Conservation (phyloP, 1,140 invertebrate genomes). For the Drosophila serrata region DNA sequence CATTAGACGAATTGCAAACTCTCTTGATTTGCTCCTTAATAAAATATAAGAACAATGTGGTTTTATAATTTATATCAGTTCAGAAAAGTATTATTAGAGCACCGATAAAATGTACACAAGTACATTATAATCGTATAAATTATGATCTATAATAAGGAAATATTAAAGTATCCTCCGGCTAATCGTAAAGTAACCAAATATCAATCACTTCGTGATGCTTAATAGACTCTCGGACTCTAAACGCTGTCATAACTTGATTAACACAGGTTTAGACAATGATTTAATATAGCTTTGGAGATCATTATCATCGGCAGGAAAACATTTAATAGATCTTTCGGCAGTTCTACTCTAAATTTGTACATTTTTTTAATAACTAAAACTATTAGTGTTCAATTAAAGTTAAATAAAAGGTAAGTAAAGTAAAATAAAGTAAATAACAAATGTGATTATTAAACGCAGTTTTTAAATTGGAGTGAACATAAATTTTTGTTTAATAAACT, state of each 20-base stretch:
- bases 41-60: too few relatives aligned
- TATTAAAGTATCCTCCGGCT: not conserved
- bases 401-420: conserved; percentile 20
- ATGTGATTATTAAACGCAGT: conserved; percentile 51
- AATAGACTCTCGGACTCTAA: not conserved
- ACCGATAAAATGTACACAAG: too few relatives aligned
- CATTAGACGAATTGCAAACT: not conserved
- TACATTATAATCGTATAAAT: not conserved
- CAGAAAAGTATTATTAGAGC: not conserved
- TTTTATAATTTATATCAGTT: not conserved
- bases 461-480: conserved; percentile 45
- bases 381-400: conserved; percentile 68
- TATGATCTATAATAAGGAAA: conserved; percentile 14
- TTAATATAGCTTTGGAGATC: conserved; percentile 26
- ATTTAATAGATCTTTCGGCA: conserved; percentile 30
- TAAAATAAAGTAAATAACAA: conserved; percentile 29
- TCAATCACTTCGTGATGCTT: conserved; percentile 19
- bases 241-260: conserved; percentile 43
- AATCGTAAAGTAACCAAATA: conserved; percentile 11
- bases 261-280: conserved; percentile 15
- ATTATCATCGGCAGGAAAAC: conserved; percentile 15
- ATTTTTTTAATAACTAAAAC: conserved; percentile 45
- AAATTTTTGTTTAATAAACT: conserved; percentile 66
- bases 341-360: conserved; percentile 22
- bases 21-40: not conserved